phyloP scores from a whole-genome alignment of 2,113 vertebrate genomes.

The Lagopus muta region DNA sequence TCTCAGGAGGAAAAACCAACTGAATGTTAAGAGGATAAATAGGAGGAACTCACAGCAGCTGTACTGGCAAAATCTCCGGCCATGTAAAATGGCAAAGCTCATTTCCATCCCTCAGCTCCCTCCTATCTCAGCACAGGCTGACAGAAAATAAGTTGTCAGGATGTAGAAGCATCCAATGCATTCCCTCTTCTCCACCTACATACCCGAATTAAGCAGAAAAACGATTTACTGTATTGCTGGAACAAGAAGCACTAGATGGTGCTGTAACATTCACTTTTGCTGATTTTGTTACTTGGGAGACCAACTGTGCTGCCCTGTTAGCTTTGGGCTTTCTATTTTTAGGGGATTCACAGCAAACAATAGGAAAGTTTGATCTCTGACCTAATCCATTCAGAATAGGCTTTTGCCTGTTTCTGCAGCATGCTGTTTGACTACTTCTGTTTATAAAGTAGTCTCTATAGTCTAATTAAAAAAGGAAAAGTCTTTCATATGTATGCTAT shows the following conservation, averaged over 20 bases:
- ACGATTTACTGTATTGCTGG: fast-evolving
- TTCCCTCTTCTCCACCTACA: not conserved
- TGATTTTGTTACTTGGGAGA: not conserved
- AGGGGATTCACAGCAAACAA: not conserved
- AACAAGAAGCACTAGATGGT: slow-evolving; percentile 41
- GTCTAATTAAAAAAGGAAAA: not conserved
- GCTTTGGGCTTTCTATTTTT: not conserved
- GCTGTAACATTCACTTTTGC: not conserved
- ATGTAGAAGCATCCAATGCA: not conserved
- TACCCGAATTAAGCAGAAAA: not conserved
- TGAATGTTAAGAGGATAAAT: not conserved
- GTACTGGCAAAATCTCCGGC: not conserved
- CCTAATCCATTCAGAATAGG: not conserved
- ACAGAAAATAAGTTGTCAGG: not conserved
- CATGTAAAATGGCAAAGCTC: not conserved
- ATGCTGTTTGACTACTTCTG: not conserved
- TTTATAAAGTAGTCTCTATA: not conserved
- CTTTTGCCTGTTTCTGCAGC: not conserved
- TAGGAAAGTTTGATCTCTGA: not conserved
- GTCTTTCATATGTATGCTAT: not conserved
- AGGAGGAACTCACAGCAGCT: not conserved
- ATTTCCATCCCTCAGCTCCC: not conserved
- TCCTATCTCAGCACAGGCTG: not conserved
- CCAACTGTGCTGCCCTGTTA: not conserved
- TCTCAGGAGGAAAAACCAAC: not conserved